Evolutionary conservation across 2,888 invertebrate genomes (phyloP).

Genomic region (Resseliella maxima): DNA sequence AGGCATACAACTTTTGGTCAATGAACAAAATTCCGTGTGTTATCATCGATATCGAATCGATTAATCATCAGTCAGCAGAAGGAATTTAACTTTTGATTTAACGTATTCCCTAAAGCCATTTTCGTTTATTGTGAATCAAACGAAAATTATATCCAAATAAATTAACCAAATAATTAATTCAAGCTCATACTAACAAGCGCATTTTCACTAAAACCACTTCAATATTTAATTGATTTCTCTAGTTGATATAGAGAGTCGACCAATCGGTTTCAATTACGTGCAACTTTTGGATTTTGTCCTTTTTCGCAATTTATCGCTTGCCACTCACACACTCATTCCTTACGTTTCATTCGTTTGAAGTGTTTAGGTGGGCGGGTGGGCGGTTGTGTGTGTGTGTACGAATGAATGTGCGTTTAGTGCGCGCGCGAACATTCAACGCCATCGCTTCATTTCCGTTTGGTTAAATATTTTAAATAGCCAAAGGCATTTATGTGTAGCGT

Average conservation of each 20-base stretch:
- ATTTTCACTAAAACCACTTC: not conserved
- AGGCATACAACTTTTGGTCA: not conserved
- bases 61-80: constrained; percentile 25
- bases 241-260: not conserved
- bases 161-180: constrained; percentile 50
- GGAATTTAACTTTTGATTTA: constrained; percentile 4
- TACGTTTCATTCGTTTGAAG: too few species aligned
- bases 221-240: constrained; percentile 6
- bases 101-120: not conserved
- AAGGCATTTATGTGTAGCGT: not conserved
- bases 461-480: constrained; percentile 49
- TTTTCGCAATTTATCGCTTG: not conserved
- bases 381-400: not conserved
- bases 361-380: too few species aligned
- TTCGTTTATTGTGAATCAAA: not conserved
- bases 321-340: not conserved
- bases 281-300: constrained; percentile 17
- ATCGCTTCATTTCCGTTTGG: constrained; percentile 51
- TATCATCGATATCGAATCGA: constrained; percentile 23
- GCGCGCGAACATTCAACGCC: not conserved
- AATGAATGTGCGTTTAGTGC: not conserved
- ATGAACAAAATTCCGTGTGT: not conserved
- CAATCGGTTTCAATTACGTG: constrained; percentile 15
- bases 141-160: not conserved
- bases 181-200: not conserved